Evolutionary conservation across 2,797 vertebrate species (phyloP).

Genomic region (Austrolebias charrua): DNA sequence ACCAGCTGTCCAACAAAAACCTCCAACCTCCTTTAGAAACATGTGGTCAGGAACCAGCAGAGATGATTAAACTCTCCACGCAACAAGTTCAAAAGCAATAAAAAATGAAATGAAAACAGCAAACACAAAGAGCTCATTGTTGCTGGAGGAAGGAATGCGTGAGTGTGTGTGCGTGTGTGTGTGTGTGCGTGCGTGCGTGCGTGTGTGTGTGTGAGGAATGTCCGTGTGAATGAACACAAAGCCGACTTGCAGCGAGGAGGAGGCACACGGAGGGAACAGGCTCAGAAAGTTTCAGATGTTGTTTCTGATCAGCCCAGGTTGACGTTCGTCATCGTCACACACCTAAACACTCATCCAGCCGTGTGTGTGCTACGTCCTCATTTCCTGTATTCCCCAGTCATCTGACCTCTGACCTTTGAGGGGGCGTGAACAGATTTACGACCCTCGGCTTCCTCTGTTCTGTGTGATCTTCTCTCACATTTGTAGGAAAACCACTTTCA

Average conservation of each 20-base stretch:
- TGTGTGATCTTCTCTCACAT: background rate
- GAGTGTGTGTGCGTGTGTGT: slow-evolving; percentile 51
- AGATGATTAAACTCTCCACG: slow-evolving; percentile 69
- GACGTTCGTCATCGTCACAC: background rate
- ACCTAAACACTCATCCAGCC: background rate
- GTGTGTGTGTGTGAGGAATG: slow-evolving; percentile 72
- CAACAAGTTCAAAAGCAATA: slow-evolving; percentile 71
- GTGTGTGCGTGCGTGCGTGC: slow-evolving; percentile 58
- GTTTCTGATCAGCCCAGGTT: too few relatives aligned
- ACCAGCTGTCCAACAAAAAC: slow-evolving; percentile 31
- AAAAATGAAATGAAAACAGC: slow-evolving; percentile 77
- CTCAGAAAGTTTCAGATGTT: background rate
- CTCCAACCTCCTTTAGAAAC: slow-evolving; percentile 49
- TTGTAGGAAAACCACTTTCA: background rate
- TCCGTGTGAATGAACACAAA: slow-evolving; percentile 74
- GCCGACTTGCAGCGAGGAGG: slow-evolving; percentile 57
- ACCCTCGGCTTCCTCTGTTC: slow-evolving; percentile 41
- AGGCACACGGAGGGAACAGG: slow-evolving; percentile 47
- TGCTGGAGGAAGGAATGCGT: slow-evolving; percentile 69
- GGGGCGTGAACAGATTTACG: slow-evolving; percentile 59
- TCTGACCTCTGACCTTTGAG: slow-evolving; percentile 52
- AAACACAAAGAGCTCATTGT: slow-evolving; percentile 76
- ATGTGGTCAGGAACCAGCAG: slow-evolving; percentile 52
- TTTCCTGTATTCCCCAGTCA: slow-evolving; percentile 53
- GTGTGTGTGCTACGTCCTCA: slow-evolving; percentile 11